These are phyloP conservation scores for Epicampocera succincta DNA, from an alignment of 2,888 invertebrate species.

Conservation along the genomic window DNA sequence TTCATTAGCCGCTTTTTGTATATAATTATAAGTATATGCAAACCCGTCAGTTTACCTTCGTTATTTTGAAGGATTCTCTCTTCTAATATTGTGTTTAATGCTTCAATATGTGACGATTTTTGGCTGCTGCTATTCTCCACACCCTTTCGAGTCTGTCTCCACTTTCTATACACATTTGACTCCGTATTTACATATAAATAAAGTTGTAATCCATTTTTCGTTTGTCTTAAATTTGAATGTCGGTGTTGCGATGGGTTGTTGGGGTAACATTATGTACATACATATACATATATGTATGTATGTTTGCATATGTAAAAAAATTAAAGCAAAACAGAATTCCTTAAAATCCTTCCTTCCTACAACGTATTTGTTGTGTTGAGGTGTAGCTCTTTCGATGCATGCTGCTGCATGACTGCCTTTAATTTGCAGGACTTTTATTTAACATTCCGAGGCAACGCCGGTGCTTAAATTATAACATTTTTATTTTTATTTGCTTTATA, in stretches of 20 bases:
- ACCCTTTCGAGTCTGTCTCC: neutral
- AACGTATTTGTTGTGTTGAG: too few species aligned
- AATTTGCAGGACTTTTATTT: too few species aligned
- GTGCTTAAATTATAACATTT: too few species aligned
- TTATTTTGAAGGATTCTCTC: constrained; percentile 53
- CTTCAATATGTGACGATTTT: neutral
- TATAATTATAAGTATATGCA: too few species aligned
- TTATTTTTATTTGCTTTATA: too few species aligned
- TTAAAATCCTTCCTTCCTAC: too few species aligned
- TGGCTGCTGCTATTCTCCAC: neutral
- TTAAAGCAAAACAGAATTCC: too few species aligned
- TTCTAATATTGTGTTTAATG: neutral
- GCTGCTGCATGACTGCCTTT: too few species aligned
- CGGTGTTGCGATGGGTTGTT: neutral
- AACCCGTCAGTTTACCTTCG: constrained; percentile 20
- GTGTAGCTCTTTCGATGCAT: too few species aligned
- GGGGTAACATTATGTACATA: constrained; percentile 23
- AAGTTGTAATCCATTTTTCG: constrained; percentile 4
- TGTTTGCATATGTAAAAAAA: too few species aligned
- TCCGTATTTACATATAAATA: constrained; percentile 8
- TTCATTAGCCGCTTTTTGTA: neutral
- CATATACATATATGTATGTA: too few species aligned
- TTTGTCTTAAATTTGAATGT: constrained; percentile 32
- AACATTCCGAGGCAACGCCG: too few species aligned
- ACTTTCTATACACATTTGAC: constrained; percentile 3